Evolutionary conservation across 2,888 invertebrate species (phyloP).

Genomic region (Drosophila mimica): DNA sequence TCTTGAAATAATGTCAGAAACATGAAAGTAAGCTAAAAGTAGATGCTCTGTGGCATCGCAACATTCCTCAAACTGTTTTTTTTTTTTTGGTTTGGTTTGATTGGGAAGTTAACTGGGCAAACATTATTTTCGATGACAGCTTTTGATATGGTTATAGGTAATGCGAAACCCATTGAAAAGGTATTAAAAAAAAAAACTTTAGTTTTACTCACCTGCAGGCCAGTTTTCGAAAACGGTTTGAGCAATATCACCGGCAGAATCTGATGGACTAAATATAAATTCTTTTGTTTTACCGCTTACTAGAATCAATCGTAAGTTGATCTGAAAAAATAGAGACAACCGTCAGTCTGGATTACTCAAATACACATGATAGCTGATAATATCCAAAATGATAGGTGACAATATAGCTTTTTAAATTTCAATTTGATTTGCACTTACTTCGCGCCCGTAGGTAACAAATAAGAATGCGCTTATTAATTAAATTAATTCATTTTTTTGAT

Average conservation of each 20-base stretch:
- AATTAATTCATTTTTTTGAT: too few relatives aligned
- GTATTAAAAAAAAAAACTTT: neutral
- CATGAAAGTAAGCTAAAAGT: too few relatives aligned
- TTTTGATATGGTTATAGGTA: neutral
- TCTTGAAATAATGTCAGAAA: too few relatives aligned
- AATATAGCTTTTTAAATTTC: neutral
- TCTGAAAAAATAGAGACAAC: conserved; percentile 86
- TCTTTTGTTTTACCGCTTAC: conserved; percentile 99
- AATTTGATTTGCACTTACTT: neutral
- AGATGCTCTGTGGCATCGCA: too few relatives aligned
- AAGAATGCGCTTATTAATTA: too few relatives aligned
- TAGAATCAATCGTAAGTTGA: conserved; percentile 98
- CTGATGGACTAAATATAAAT: conserved; percentile 98
- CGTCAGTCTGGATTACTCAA: neutral
- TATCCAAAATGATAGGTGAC: neutral
- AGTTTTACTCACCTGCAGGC: conserved; percentile 93
- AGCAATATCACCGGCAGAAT: conserved; percentile 99
- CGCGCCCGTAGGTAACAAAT: neutral
- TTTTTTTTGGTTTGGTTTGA: neutral
- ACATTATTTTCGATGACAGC: neutral
- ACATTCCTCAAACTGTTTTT: too few relatives aligned
- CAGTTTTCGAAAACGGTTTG: conserved; percentile 99
- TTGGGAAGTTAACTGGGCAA: neutral
- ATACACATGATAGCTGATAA: neutral
- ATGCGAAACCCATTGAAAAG: neutral